These are phyloP conservation scores for Eriosoma lanigerum DNA, from an alignment of 1,140 invertebrate genomes.

Conservation along the genomic window DNA sequence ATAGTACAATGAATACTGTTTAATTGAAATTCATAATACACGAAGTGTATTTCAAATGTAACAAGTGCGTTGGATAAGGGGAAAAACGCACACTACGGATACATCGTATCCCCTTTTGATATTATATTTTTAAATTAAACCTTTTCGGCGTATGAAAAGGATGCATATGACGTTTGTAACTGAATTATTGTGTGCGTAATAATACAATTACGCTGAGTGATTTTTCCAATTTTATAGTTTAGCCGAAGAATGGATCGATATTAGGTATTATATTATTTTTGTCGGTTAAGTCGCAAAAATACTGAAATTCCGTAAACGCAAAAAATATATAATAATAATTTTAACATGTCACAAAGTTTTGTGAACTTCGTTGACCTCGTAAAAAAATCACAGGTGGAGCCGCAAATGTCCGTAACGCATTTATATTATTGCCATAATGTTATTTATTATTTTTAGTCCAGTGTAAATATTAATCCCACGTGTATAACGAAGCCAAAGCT, in stretches of 20 bases:
- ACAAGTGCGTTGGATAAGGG: slow-evolving; percentile 18
- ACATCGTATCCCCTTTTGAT: slow-evolving; percentile 46
- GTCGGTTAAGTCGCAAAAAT: not conserved
- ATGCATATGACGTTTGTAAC: slow-evolving; percentile 47
- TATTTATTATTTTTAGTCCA: not conserved
- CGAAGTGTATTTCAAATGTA: slow-evolving; percentile 21
- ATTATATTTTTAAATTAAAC: slow-evolving; percentile 50
- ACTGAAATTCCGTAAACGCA: not conserved
- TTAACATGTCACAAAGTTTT: not conserved
- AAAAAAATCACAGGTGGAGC: not conserved
- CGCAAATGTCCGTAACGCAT: not conserved
- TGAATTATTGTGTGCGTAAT: slow-evolving; percentile 46
- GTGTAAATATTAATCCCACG: not conserved
- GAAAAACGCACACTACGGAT: slow-evolving; percentile 7
- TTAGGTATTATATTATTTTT: slow-evolving; percentile 10
- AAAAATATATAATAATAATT: not conserved
- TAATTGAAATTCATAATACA: slow-evolving; percentile 27
- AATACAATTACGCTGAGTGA: slow-evolving; percentile 44
- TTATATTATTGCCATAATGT: not conserved
- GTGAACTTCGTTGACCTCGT: not conserved
- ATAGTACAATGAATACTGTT: not conserved
- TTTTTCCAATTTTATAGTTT: slow-evolving; percentile 46
- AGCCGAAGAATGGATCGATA: not conserved
- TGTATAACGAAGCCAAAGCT: not conserved
- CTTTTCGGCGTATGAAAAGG: slow-evolving; percentile 37